A percentile compares a stretch with the other conserved stretches of the same genome.
Evolutionary conservation across 2,888 invertebrate genomes (phyloP).

Genomic region (Drosophila pegasa): DNA sequence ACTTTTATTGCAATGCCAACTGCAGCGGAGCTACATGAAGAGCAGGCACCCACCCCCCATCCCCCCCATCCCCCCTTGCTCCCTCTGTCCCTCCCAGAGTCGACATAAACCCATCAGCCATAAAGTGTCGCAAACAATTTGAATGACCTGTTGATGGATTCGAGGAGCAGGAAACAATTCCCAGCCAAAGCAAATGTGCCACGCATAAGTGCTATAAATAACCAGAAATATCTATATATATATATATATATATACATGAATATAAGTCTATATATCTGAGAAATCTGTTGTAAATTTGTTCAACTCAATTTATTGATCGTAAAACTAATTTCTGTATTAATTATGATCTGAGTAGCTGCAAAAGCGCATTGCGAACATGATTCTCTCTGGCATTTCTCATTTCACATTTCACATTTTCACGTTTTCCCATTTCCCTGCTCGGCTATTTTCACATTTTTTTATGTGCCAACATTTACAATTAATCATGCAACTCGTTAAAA

Average conservation of each 20-base stretch:
- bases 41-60: neutral
- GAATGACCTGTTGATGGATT: constrained; percentile 63
- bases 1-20: constrained; percentile 55
- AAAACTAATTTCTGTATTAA: constrained; percentile 56
- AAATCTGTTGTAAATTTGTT: constrained; percentile 36
- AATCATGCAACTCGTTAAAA: constrained; percentile 61
- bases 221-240: neutral
- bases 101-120: constrained; percentile 68
- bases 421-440: neutral
- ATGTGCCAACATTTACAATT: constrained; percentile 37
- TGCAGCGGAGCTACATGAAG: neutral
- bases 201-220: constrained; percentile 9
- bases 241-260: neutral
- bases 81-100: constrained; percentile 31
- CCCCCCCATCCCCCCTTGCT: neutral
- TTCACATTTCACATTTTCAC: constrained; percentile 2
- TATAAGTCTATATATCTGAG: neutral
- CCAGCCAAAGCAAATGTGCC: constrained; percentile 8
- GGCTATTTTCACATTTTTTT: constrained; percentile 28
- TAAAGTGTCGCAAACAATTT: constrained; percentile 64
- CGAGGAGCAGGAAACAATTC: constrained; percentile 7
- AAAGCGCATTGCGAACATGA: constrained; percentile 38
- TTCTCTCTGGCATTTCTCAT: constrained; percentile 13
- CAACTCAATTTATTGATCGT: constrained; percentile 61
- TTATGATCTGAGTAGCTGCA: constrained; percentile 34